These are phyloP conservation scores for Xanthorhoe designata DNA, from an alignment of 2,888 invertebrate species.

Conservation along the genomic window DNA sequence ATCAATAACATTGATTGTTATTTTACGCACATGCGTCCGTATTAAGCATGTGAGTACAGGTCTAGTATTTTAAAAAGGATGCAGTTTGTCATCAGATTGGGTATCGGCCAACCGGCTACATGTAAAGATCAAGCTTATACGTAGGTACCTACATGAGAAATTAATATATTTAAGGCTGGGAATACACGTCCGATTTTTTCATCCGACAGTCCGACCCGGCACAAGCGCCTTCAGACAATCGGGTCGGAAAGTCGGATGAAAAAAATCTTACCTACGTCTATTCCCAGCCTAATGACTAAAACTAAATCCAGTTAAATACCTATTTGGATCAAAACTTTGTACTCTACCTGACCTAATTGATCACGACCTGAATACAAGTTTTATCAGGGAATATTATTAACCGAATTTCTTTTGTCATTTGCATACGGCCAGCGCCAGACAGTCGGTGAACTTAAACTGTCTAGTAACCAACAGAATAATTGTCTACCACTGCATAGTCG, in stretches of 20 bases:
- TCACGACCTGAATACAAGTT: not conserved
- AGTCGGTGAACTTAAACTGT: not conserved
- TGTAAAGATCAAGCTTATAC: not conserved
- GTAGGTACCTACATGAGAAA: not conserved
- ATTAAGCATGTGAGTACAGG: not conserved
- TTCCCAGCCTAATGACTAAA: too few relatives aligned
- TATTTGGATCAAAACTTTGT: not conserved
- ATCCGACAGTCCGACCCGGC: too few relatives aligned
- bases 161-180: too few relatives aligned
- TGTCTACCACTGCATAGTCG: not conserved
- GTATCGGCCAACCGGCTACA: not conserved
- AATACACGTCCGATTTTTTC: too few relatives aligned
- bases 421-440: not conserved
- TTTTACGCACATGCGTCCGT: slow-evolving; percentile 4
- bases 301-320: not conserved
- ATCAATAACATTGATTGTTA: too few relatives aligned
- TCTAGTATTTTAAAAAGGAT: not conserved
- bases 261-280: too few relatives aligned
- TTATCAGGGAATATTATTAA: slow-evolving; percentile 6
- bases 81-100: slow-evolving; percentile 13
- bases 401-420: not conserved
- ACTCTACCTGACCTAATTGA: not conserved
- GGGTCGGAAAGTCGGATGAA: too few relatives aligned
- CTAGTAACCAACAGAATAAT: not conserved
- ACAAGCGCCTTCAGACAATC: too few relatives aligned